Conservation (phyloP, 2,113 vertebrate species). For the Gopherus evgoodei region DNA sequence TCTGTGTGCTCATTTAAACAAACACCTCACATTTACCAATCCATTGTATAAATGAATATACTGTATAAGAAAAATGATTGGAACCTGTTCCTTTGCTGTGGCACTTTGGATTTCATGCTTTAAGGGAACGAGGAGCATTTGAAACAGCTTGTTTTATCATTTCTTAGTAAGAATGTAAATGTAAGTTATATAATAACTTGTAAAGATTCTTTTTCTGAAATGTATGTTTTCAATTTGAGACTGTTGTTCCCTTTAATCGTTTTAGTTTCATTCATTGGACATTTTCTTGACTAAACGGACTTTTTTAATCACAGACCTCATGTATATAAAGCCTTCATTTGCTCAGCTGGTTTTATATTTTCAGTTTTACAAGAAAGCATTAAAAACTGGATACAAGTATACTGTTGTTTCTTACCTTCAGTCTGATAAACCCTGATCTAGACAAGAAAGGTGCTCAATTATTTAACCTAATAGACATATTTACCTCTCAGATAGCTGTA, state of each 20-base stretch:
- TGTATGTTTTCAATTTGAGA: constrained; percentile 64
- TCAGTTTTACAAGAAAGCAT: constrained; percentile 86
- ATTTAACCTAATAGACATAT: neutral
- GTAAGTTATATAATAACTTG: constrained; percentile 79
- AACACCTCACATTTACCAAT: constrained; percentile 76
- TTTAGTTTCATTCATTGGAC: constrained; percentile 57
- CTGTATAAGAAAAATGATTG: constrained; percentile 69
- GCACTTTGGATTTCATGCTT: constrained; percentile 80
- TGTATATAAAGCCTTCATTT: constrained; percentile 82
- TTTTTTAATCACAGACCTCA: constrained; percentile 83
- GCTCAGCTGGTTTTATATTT: constrained; percentile 84
- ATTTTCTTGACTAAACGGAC: constrained; percentile 52
- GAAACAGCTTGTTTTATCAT: constrained; percentile 75
- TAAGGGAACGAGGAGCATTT: constrained; percentile 71
- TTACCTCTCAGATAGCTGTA: neutral
- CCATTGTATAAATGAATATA: constrained; percentile 76
- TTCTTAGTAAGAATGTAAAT: constrained; percentile 75
- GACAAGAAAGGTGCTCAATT: neutral
- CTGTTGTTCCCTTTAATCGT: constrained; percentile 65
- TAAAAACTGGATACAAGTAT: constrained; percentile 84
- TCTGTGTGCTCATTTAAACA: constrained; percentile 75
- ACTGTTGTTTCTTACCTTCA: constrained; percentile 51
- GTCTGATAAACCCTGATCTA: neutral
- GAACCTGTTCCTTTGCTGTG: constrained; percentile 76
- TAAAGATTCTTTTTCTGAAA: constrained; percentile 67